Conservation (phyloP, 1,140 invertebrate species). For the Macrotrachela quadricornifera region DNA sequence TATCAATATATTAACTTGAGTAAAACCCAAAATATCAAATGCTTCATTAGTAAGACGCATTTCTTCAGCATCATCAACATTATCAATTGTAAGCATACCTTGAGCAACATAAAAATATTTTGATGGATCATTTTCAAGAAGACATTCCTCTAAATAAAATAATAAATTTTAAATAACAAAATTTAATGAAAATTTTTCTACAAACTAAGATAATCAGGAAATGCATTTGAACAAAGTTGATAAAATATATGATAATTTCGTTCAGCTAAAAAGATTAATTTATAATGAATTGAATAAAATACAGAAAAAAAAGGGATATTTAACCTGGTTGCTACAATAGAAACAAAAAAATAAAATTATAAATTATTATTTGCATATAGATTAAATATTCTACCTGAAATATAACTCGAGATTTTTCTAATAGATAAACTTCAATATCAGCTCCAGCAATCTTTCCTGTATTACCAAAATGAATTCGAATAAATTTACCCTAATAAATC, state of each 20-base stretch:
- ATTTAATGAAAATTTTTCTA: not conserved
- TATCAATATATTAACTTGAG: slow-evolving; percentile 27
- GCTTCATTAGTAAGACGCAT: slow-evolving; percentile 75
- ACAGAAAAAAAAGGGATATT: too few species aligned
- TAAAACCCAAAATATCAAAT: slow-evolving; percentile 93
- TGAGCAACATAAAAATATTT: slow-evolving; percentile 77
- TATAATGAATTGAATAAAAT: too few species aligned
- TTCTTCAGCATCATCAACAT: slow-evolving; percentile 88
- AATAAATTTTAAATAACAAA: not conserved
- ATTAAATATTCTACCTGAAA: slow-evolving; percentile 56
- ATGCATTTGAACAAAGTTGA: slow-evolving; percentile 88
- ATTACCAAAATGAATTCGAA: slow-evolving; percentile 98
- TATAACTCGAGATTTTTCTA: slow-evolving; percentile 99
- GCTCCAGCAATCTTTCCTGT: slow-evolving; percentile 97
- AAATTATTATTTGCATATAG: too few species aligned
- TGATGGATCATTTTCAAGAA: slow-evolving; percentile 61
- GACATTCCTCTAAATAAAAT: slow-evolving; percentile 43
- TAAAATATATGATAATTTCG: slow-evolving; percentile 99
- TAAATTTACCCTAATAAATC: slow-evolving; percentile 58
- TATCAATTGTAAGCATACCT: slow-evolving; percentile 84
- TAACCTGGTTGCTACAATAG: slow-evolving; percentile 40
- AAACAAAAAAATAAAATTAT: too few species aligned
- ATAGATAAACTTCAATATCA: slow-evolving; percentile 99
- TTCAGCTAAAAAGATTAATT: slow-evolving; percentile 40
- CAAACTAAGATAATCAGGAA: slow-evolving; percentile 35